Evolutionary conservation across 92 coral and sea anemone genomes (phyloP).

Genomic region (Micromussa lordhowensis): DNA sequence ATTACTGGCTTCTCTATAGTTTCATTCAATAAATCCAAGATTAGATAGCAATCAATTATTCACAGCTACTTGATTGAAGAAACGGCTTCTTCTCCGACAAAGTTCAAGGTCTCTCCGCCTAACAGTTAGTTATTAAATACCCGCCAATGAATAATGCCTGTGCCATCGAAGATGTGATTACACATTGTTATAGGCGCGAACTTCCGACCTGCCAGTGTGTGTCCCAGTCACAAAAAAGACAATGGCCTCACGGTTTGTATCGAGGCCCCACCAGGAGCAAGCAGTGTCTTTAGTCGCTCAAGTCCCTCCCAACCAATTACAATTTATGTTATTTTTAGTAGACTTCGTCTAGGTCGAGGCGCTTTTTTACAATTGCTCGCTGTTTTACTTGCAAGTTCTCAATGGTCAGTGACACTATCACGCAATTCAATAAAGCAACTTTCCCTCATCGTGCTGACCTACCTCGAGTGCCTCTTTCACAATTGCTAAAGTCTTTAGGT

Average conservation of each 20-base stretch:
- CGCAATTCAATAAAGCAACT: background rate
- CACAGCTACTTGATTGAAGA: background rate
- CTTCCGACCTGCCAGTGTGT: constrained; percentile 14
- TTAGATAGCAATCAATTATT: constrained; percentile 17
- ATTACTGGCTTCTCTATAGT: constrained; percentile 1
- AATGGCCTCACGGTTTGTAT: constrained; percentile 22
- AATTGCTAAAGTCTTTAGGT: background rate
- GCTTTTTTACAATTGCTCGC: background rate
- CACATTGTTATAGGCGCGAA: constrained; percentile 27
- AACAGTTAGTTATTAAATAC: constrained; percentile 24
- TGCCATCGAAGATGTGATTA: constrained; percentile 12
- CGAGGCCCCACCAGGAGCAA: constrained; percentile 7
- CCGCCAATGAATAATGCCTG: constrained; percentile 10
- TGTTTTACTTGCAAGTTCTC: background rate
- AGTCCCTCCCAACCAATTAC: constrained; percentile 4
- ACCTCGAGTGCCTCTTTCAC: background rate
- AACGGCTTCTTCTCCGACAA: background rate
- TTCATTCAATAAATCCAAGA: constrained; percentile 29
- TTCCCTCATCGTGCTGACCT: background rate
- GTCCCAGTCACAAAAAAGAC: background rate
- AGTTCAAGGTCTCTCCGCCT: constrained; percentile 30
- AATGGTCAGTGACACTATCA: constrained; percentile 2
- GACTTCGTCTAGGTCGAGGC: background rate
- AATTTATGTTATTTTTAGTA: background rate
- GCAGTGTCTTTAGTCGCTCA: constrained; percentile 1